Evolutionary conservation across 2,797 vertebrate genomes (phyloP), one percentile per base, ranked within the genome.

Genomic region (Valencia hispanica): DNA sequence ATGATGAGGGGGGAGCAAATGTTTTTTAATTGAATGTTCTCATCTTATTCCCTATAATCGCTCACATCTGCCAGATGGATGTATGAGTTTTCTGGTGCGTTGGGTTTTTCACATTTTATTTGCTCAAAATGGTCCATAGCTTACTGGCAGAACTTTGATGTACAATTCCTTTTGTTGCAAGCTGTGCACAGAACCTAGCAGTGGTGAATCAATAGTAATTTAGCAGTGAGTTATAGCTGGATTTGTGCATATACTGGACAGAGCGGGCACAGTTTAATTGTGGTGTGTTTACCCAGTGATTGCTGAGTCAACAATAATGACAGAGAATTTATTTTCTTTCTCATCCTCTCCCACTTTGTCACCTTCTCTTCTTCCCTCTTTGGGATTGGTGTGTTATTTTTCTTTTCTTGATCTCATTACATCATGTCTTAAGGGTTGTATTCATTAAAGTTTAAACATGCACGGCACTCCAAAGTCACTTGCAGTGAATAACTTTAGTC

Each of bases 361-460:
- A 77, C 61, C 66, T 18, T 50, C 68, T 25, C 43, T 70, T 34
- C 11, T 50, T 65, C 65, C 57, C 79, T 79, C 79, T 79, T 70
- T 80, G 81, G 76, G 84, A 83, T 79, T 88, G 77, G 74, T 84
- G 75, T 70, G 78, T 83, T 83, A 81, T 86, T 89, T 85, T 83
- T 78, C 81, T 84, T 82, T 74, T 88, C 90, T 88, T 93, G 81
- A 92, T 94, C 91, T 95, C 84, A 86, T 94, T 94, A 93, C 93
- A 95, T 92, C 88, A 91, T 90, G 91, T 94, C 93, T 94, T 92
- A 88, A 93, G 89, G 93, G 92, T 86, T 90, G 79, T 85, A 83
- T 92, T 94, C 92, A 94, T 95, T 94, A 94, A 94, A 93, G 84
- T 94, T 94, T 93, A 88, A 95, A 93, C 85, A 91, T 88, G 91